Conservation (phyloP, 2,797 vertebrate species). For the Cyclura pinguis region DNA sequence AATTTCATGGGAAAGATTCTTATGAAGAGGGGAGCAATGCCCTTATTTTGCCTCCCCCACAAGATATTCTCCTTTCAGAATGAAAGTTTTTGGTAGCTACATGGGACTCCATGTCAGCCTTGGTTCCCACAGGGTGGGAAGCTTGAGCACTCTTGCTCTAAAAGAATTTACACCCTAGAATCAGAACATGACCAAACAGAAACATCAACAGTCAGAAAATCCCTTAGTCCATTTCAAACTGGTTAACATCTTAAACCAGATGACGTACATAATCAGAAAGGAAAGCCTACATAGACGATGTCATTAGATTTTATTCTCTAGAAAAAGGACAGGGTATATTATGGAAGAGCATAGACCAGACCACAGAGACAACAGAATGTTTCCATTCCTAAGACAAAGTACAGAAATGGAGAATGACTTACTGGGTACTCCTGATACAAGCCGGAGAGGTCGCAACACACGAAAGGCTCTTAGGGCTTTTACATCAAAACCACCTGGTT, state of each 20-base stretch:
- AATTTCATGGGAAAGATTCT: no score
- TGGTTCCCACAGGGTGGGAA: no score
- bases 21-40: no score
- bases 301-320: slow-evolving; percentile 1
- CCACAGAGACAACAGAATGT: not conserved
- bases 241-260: slow-evolving; percentile 23
- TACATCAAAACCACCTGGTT: slow-evolving; percentile 97
- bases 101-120: no score
- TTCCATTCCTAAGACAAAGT: slow-evolving; percentile 2
- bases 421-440: slow-evolving; percentile 99
- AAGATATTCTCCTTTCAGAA: no score
- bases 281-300: not conserved
- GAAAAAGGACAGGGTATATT: slow-evolving; percentile 18
- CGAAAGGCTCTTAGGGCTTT: slow-evolving; percentile 99
- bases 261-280: slow-evolving; percentile 21
- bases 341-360: not conserved
- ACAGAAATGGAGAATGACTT: slow-evolving; percentile 78
- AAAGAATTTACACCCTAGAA: not conserved
- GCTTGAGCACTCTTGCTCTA: no score
- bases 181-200: not conserved
- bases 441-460: slow-evolving; percentile 96
- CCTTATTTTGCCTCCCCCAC: no score
- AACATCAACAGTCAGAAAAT: not conserved
- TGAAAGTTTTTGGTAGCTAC: no score
- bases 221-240: slow-evolving; percentile 22